phyloP scores from a whole-genome alignment of 2,797 vertebrate genomes.

The Mormyrus hasselquistii region DNA sequence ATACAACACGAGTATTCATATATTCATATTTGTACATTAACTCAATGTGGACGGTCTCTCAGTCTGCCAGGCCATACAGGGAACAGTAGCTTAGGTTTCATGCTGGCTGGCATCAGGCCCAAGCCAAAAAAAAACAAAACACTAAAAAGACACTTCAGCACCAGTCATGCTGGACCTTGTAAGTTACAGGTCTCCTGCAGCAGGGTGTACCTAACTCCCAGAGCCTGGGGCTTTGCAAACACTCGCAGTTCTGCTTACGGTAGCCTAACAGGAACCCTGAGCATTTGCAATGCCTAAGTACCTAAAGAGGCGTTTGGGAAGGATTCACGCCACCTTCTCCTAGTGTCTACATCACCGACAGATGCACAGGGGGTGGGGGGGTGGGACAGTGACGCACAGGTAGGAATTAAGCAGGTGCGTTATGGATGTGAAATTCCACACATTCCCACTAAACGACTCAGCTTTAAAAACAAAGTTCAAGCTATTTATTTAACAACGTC shows the following conservation, averaged over 20 bases:
- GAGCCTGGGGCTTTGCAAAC: neutral
- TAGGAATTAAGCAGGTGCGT: neutral
- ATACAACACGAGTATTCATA: neutral
- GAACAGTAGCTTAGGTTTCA: neutral
- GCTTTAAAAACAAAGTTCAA: conserved; percentile 1
- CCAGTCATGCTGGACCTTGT: neutral
- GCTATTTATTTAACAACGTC: neutral
- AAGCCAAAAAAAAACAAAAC: neutral
- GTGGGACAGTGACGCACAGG: neutral
- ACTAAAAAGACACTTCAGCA: neutral
- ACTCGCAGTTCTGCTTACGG: neutral
- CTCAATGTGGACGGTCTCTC: neutral
- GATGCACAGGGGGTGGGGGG: neutral
- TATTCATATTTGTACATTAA: neutral
- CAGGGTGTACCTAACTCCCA: neutral
- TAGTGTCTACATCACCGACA: neutral
- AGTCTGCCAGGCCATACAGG: neutral
- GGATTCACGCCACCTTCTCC: neutral
- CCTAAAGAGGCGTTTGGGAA: neutral
- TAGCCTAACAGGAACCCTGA: neutral
- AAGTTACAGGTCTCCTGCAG: neutral
- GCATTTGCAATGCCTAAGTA: neutral
- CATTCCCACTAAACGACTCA: neutral
- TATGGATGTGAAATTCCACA: neutral
- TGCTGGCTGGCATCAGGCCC: conserved; percentile 2